A percentile compares a stretch with the other conserved stretches of the same genome.
phyloP scores from a whole-genome alignment of 2,113 vertebrate species.

The Panthera leo region DNA sequence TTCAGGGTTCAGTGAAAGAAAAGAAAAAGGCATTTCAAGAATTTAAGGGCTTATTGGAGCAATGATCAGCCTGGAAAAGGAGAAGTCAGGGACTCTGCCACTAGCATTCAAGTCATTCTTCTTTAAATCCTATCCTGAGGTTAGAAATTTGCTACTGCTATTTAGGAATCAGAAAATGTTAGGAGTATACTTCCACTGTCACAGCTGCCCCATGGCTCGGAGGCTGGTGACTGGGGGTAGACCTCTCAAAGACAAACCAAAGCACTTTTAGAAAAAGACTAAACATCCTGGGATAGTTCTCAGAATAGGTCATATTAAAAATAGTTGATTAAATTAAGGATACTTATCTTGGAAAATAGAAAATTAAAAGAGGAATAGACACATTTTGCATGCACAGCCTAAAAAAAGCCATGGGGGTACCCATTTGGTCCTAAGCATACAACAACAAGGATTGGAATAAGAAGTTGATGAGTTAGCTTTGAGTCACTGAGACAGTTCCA shows the following conservation, averaged over 20 bases:
- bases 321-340: neutral
- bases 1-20: neutral
- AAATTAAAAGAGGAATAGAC: neutral
- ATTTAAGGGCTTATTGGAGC: neutral
- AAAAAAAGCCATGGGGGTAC: neutral
- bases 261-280: neutral
- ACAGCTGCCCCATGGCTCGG: neutral
- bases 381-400: neutral
- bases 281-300: neutral
- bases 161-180: neutral
- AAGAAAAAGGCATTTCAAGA: neutral
- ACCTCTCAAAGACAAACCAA: neutral
- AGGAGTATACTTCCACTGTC: neutral
- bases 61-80: neutral
- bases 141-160: neutral
- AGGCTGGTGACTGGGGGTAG: no score
- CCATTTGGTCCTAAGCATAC: neutral
- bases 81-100: neutral
- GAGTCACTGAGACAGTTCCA: neutral
- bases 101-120: neutral
- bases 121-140: neutral
- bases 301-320: neutral
- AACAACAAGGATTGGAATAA: neutral
- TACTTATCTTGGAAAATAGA: neutral
- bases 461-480: neutral